phyloP scores from a whole-genome alignment of 2,888 invertebrate genomes.

The Nomada goodeniana region DNA sequence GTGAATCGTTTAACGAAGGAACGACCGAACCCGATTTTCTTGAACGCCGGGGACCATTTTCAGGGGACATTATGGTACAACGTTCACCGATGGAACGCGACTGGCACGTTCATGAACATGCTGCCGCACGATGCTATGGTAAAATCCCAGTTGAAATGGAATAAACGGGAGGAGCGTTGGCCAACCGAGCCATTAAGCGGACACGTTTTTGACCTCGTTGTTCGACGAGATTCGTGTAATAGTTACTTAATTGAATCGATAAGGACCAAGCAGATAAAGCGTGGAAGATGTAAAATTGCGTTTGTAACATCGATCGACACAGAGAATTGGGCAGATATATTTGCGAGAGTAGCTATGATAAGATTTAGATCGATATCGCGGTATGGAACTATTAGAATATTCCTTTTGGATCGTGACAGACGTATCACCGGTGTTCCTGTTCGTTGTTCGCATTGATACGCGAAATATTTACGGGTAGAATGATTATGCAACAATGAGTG shows the following conservation, averaged over 20 bases:
- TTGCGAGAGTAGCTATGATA: no score
- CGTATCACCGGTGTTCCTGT: no score
- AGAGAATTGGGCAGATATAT: no score
- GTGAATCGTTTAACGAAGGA: conserved; percentile 82
- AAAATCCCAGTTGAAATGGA: conserved; percentile 60
- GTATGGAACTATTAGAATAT: no score
- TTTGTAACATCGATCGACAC: no score
- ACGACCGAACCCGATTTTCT: conserved; percentile 87
- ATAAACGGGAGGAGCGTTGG: conserved; percentile 71
- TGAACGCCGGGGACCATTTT: conserved; percentile 94
- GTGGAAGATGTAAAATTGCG: no score
- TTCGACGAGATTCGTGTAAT: conserved; percentile 18
- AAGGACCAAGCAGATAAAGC: not conserved
- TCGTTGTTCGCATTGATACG: no score
- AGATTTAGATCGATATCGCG: no score
- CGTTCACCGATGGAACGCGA: conserved; percentile 90
- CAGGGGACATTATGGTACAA: conserved; percentile 95
- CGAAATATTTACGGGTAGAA: not conserved
- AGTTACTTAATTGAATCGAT: conserved; percentile 17
- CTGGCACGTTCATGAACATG: conserved; percentile 90
- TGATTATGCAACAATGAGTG: not conserved
- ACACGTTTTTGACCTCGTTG: conserved; percentile 18
- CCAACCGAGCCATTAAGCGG: conserved; percentile 25
- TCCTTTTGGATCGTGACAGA: no score
- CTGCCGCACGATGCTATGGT: conserved; percentile 92